Percentiles rank a stretch among this genome's conserved stretches.
phyloP scores from a whole-genome alignment of 2,888 invertebrate species.

The Drosophila lacicola region DNA sequence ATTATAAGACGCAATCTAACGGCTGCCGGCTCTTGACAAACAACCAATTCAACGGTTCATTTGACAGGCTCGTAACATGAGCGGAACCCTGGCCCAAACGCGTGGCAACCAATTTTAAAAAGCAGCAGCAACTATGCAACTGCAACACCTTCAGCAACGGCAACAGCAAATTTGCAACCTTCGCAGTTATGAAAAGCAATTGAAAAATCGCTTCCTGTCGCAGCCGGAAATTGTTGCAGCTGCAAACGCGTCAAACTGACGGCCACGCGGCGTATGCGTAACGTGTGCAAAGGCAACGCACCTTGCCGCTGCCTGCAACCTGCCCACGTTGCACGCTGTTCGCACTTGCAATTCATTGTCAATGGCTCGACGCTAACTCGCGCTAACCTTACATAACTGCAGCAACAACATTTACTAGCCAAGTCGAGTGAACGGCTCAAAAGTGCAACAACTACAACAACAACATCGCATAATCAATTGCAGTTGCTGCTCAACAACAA shows the following conservation, averaged over 20 bases:
- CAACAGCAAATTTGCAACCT: slow-evolving; percentile 37
- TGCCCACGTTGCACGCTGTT: slow-evolving; percentile 45
- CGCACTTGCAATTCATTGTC: slow-evolving; percentile 73
- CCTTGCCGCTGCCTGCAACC: slow-evolving; percentile 11
- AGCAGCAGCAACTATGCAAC: slow-evolving; percentile 3
- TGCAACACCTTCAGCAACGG: slow-evolving; percentile 22
- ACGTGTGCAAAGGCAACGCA: slow-evolving; percentile 37
- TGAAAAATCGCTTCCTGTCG: slow-evolving; percentile 64
- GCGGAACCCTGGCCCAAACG: slow-evolving; percentile 9
- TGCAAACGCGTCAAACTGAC: slow-evolving; percentile 41
- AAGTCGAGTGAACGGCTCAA: slow-evolving; percentile 44
- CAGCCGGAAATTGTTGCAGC: slow-evolving; percentile 62
- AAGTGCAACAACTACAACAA: slow-evolving; percentile 38
- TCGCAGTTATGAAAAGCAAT: slow-evolving; percentile 34
- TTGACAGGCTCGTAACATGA: slow-evolving; percentile 12
- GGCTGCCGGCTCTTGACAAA: slow-evolving; percentile 5
- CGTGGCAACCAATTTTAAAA: not conserved
- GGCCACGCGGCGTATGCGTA: slow-evolving; percentile 70
- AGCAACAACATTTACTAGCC: slow-evolving; percentile 24
- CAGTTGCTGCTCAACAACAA: slow-evolving; percentile 50
- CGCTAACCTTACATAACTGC: slow-evolving; percentile 70
- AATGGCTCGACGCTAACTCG: slow-evolving; percentile 60
- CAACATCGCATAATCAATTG: slow-evolving; percentile 63
- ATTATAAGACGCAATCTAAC: not conserved
- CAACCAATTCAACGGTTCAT: slow-evolving; percentile 24